phyloP scores from a whole-genome alignment of 2,888 invertebrate species.

The Parnassius apollo region DNA sequence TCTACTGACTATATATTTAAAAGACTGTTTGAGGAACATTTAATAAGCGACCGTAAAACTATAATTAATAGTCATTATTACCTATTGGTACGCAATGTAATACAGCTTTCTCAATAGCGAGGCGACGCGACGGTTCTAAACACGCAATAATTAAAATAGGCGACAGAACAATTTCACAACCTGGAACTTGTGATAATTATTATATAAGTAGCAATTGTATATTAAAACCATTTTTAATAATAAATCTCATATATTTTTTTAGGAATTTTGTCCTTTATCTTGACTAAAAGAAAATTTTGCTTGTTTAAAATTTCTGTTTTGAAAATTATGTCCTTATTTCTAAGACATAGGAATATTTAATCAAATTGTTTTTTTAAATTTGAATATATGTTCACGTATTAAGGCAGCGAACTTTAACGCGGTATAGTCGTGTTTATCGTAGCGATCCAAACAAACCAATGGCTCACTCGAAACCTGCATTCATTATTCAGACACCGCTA shows the following conservation, averaged over 20 bases:
- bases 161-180: not conserved
- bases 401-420: too few species aligned
- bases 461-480: slow-evolving; percentile 50
- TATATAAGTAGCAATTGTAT: too few species aligned
- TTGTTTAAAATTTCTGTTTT: too few species aligned
- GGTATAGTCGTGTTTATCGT: not conserved
- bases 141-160: not conserved
- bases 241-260: too few species aligned
- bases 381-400: too few species aligned
- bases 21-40: slow-evolving; percentile 10
- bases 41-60: slow-evolving; percentile 14
- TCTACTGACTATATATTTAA: slow-evolving; percentile 1
- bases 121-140: not conserved
- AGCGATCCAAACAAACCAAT: slow-evolving; percentile 39
- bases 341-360: too few species aligned
- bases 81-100: slow-evolving; percentile 5
- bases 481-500: slow-evolving; percentile 71
- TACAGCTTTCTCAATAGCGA: not conserved
- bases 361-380: too few species aligned
- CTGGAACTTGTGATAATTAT: too few species aligned
- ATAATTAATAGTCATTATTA: slow-evolving; percentile 16
- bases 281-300: too few species aligned
- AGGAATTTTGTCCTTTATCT: too few species aligned
- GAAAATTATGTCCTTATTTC: too few species aligned
- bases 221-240: too few species aligned